Evolutionary conservation across 2,113 vertebrate genomes (phyloP), one percentile per base, ranked within the genome.

Genomic region (Petaurus breviceps): DNA sequence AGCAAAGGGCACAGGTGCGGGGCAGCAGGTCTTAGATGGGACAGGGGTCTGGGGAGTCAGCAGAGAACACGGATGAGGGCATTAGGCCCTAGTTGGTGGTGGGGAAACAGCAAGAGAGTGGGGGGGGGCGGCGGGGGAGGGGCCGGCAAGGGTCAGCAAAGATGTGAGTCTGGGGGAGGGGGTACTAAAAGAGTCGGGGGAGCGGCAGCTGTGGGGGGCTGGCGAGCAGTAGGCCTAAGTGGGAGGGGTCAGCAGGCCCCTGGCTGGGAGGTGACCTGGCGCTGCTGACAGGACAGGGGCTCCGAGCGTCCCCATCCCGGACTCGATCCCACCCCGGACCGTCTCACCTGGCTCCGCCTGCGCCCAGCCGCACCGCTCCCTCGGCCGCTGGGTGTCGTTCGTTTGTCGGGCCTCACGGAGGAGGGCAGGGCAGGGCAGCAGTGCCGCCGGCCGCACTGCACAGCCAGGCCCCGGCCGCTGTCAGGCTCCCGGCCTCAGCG

Each of bases 261-360:
- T 19, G 68, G 47, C 28, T 14, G 3, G 22, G 22, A 52, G 90
- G 26, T 46, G 57, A 51, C n/a, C 37, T 92, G 12, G 43, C 50
- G 52, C 90, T 43, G 52, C 92, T 84, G 92, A 84, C 95, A 8
- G 91, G 94, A 26, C 57, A 3, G 9, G 51, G 46, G 25, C 50
- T 37, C 11, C 3, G 91, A 53, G 90, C 24, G 43, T 90, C 90
- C 25, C 28, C 43, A 51, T 77, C 91, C 84, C 23, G 6, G 95
- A 90, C 54, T 68, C 61, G 24, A 94, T 95, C 91, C 84, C 23
- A 52, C 51, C 91, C 55, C 90, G n/a, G 47, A 89, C 43, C 84
- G 91, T 96, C 98, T 97, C 94, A 98, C 98, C 98, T 98, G 96
- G 97, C 93, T 97, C 93, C 90, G 90, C 91, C 49, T 93, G 68